Evolutionary conservation across 2,888 invertebrate species (phyloP), one percentile per base, ranked within the genome.

Genomic region (Plemyria rubiginata): DNA sequence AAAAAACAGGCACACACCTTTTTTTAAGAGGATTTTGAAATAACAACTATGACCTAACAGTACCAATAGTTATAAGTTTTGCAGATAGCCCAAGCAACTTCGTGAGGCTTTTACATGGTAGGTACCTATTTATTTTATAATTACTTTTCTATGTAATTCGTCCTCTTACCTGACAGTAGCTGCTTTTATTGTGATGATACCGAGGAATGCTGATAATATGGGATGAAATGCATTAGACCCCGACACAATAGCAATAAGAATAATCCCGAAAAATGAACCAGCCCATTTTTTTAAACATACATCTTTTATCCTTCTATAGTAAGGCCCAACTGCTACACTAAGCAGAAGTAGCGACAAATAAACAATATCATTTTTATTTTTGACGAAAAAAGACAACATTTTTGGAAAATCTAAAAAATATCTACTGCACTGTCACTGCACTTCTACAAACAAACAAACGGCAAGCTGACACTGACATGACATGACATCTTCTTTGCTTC

Each of bases 281-380:
- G 86, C 74, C 93, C 93, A 94, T 92, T 95, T 94, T 70, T 93
- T 94, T 0, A 74, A 68, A 41, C 82, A 69, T 32, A 88, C 74
- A 48, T 79, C 76, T 15, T 70, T 73, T 62, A 92, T 88, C 75
- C 92, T 91, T 66, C 95, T 93, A 70, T 96, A 95, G 78, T 94
- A 93, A 41, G 94, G 93, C 0, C 97, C 97, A 74, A 96, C 94
- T 15, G 90, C 94, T 64, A 96, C 95, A 79, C 96, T 96, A 55
- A 94, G 90, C 55, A 96, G 79, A 66, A 97, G 86, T 54, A 97
- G 87, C 12, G 90, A 81, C 56, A 96, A 90, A 84, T 97, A 97
- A 74, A 97, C 92, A 56, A 96, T 89, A 87, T 97, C 97, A 81
- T 96, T 96, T 76, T 93, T 87, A 79, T 95, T 94, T 95, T 96